Evolutionary conservation across 37 sponge, comb jelly and placozoan species (phyloP), one percentile per base, ranked within the genome.

Genomic region (Cliona cf. orientalis): DNA sequence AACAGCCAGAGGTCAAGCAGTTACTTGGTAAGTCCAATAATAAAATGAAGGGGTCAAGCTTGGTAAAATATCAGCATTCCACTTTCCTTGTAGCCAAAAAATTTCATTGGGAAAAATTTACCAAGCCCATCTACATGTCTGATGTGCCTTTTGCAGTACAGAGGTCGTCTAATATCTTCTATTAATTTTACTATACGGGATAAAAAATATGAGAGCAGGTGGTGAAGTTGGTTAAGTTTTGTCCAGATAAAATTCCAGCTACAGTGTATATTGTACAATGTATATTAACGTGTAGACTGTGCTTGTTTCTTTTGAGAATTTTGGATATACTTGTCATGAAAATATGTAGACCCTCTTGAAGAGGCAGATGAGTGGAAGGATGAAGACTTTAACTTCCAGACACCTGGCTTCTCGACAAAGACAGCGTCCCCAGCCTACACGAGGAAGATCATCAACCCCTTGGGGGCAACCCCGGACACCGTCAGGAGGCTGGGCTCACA

Each of bases 341-440:
- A n/a, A n/a, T n/a, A n/a, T n/a, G n/a, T n/a, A 80, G 89, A 87
- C 42, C 85, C 89, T 3, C 36, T 83, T 46, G 37, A 57, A 44
- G 89, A 84, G 78, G 72, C 83, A 9, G 74, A 64, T 53, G 72
- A 72, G 42, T 92, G 93, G 93, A 77, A 80, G 76, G 93, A 92
- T 0, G 93, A 92, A 23, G 79, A 78, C 11, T 58, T 74, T 25
- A 59, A 75, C 22, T 61, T 68, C 2, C 61, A 78, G 1, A 58
- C 72, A 42, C 49, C 55, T 43, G 66, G 44, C 0, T 62, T 71
- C 59, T 60, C 78, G 22, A 44, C 57, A 36, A 58, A 76, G 42
- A 65, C 34, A 2, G 69, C 66, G 49, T 58, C 69, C 19, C 91
- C 86, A 7, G 66, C 58, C 59, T 84, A 78, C 38, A 46, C 71